phyloP scores from a whole-genome alignment of 2,888 invertebrate species.

The Scaptomyza tumidula region DNA sequence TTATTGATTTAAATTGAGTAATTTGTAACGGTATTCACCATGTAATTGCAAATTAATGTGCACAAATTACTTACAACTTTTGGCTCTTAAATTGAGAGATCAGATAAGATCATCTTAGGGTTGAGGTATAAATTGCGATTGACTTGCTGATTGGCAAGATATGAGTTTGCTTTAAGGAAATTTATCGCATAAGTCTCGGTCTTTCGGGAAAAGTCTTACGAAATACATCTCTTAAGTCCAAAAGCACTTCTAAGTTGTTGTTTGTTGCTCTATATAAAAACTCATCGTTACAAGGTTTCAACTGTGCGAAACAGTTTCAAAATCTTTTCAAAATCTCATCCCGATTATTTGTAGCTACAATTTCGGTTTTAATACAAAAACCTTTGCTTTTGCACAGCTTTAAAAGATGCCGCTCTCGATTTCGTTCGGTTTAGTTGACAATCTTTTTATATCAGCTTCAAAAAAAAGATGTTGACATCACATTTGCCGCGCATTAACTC shows the following conservation, averaged over 20 bases:
- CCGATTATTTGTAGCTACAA: no score
- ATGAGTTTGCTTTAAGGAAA: neutral
- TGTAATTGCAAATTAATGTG: conserved; percentile 63
- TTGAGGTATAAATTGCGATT: conserved; percentile 10
- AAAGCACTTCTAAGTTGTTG: no score
- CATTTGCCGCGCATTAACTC: conserved; percentile 53
- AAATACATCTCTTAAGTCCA: no score
- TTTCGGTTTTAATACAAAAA: no score
- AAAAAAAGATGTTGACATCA: conserved; percentile 32
- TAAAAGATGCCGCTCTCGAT: neutral
- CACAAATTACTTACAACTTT: conserved; percentile 48
- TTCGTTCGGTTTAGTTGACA: neutral
- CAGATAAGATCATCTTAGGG: conserved; percentile 20
- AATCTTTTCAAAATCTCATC: neutral
- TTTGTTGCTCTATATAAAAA: neutral
- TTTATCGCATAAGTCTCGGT: neutral
- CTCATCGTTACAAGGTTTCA: neutral
- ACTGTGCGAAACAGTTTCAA: neutral
- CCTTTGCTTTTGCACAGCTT: neutral
- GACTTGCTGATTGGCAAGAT: conserved; percentile 16
- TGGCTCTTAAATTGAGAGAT: conserved; percentile 48
- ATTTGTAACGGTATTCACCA: conserved; percentile 54
- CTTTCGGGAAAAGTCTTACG: no score
- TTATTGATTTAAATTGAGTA: conserved; percentile 77
- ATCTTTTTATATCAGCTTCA: conserved; percentile 1